Percentiles rank a stretch among this genome's conserved stretches.
These are phyloP conservation scores for Chironomus riparius DNA, from an alignment of 2,888 invertebrate genomes.

Conservation along the genomic window DNA sequence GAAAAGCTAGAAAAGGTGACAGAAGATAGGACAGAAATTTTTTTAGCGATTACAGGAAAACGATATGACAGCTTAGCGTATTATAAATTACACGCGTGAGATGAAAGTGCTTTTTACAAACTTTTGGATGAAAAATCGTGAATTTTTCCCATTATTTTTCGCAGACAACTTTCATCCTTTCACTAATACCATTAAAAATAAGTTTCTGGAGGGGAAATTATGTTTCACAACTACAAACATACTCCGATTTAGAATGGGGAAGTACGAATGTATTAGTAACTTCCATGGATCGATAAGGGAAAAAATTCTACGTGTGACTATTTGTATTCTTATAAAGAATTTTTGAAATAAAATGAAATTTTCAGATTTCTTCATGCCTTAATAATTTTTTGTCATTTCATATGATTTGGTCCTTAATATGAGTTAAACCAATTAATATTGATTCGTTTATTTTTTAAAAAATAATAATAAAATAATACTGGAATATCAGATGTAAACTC, in stretches of 20 bases:
- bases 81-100: background rate
- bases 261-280: background rate
- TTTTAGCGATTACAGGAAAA: background rate
- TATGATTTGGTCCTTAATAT: too few species aligned
- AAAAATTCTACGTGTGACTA: background rate
- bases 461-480: too few species aligned
- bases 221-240: background rate
- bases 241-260: background rate
- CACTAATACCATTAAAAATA: background rate
- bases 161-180: background rate
- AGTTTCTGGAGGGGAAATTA: background rate
- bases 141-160: background rate
- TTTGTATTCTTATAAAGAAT: too few species aligned
- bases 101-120: background rate
- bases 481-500: too few species aligned
- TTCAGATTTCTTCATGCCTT: too few species aligned
- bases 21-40: background rate
- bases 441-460: too few species aligned
- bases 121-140: background rate
- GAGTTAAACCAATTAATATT: too few species aligned
- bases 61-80: background rate
- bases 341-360: too few species aligned
- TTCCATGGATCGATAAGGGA: background rate
- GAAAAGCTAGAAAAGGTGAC: too few species aligned
- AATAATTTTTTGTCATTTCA: too few species aligned